Conservation (phyloP, 2,888 invertebrate genomes). For the Chrysolina americana region DNA sequence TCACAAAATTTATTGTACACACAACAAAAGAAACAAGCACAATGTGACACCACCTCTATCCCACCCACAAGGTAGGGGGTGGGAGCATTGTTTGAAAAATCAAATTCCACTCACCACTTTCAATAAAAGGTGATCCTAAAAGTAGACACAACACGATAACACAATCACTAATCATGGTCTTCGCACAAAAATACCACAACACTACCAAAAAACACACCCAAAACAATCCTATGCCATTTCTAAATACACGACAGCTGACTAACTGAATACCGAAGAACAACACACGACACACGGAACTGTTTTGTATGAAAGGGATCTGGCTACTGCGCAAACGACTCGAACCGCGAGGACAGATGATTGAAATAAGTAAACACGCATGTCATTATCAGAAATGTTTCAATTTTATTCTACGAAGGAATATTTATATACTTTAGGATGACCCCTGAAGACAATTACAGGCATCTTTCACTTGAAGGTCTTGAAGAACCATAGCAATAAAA, state of each 20-base stretch:
- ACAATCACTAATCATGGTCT: slow-evolving; percentile 60
- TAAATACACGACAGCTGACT: slow-evolving; percentile 46
- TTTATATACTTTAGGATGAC: not conserved
- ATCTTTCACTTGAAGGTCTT: no score
- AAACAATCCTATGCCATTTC: slow-evolving; percentile 46
- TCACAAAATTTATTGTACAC: not conserved
- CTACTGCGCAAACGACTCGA: slow-evolving; percentile 33
- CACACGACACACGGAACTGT: slow-evolving; percentile 35
- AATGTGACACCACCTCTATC: slow-evolving; percentile 30
- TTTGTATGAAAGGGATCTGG: slow-evolving; percentile 24
- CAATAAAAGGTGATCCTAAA: slow-evolving; percentile 79
- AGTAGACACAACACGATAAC: slow-evolving; percentile 77
- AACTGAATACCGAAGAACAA: slow-evolving; percentile 38
- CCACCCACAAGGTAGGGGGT: slow-evolving; percentile 41
- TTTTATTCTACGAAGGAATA: not conserved
- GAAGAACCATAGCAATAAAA: not conserved
- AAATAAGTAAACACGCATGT: slow-evolving; percentile 33
- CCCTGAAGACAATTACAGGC: no score
- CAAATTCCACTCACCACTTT: slow-evolving; percentile 76
- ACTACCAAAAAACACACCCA: slow-evolving; percentile 51
- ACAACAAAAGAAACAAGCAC: slow-evolving; percentile 22
- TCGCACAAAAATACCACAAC: slow-evolving; percentile 43
- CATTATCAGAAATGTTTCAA: slow-evolving; percentile 3
- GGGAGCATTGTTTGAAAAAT: slow-evolving; percentile 38
- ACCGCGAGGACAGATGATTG: slow-evolving; percentile 32